Percentiles rank a stretch among this genome's conserved stretches.
Conservation (phyloP, 2,888 invertebrate species). For the Drosophila paramelanica region DNA sequence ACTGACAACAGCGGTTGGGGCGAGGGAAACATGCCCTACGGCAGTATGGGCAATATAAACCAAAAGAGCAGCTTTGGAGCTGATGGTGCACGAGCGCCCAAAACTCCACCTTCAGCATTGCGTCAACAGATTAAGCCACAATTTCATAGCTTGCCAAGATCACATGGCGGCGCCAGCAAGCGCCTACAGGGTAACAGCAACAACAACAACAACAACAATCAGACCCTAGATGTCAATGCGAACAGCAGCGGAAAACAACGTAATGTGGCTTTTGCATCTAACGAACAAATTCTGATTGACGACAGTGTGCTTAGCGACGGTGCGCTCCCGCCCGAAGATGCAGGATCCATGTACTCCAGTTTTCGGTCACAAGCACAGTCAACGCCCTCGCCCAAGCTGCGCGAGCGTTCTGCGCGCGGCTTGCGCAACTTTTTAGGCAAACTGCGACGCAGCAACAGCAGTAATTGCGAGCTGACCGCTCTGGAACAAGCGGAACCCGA, state of each 20-base stretch:
- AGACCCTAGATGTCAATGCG: conserved; percentile 69
- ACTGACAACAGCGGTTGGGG: conserved; percentile 22
- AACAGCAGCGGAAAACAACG: conserved; percentile 77
- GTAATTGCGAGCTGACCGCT: conserved; percentile 88
- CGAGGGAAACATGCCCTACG: conserved; percentile 78
- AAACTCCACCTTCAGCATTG: conserved; percentile 92
- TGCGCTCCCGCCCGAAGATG: conserved; percentile 77
- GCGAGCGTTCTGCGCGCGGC: conserved; percentile 86
- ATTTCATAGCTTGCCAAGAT: conserved; percentile 92
- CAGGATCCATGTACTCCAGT: conserved; percentile 82
- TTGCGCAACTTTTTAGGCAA: conserved; percentile 89
- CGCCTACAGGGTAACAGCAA: conserved; percentile 54
- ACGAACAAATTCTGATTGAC: conserved; percentile 81
- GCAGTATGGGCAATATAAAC: conserved; percentile 84
- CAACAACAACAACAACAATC: conserved; percentile 59
- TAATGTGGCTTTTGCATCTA: conserved; percentile 81
- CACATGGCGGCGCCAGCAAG: conserved; percentile 86
- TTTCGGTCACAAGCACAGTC: conserved; percentile 85
- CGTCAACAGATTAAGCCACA: conserved; percentile 91
- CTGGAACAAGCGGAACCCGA: conserved; percentile 85
- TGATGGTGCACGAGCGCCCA: conserved; percentile 48
- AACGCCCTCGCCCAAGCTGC: conserved; percentile 84
- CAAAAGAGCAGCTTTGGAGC: conserved; percentile 56
- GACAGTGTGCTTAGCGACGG: conserved; percentile 57
- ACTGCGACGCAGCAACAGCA: conserved; percentile 89